Base-by-base conservation (phyloP, 53 echinoderm and acorn worm species). In the Holothuria leucospilota region DNA sequence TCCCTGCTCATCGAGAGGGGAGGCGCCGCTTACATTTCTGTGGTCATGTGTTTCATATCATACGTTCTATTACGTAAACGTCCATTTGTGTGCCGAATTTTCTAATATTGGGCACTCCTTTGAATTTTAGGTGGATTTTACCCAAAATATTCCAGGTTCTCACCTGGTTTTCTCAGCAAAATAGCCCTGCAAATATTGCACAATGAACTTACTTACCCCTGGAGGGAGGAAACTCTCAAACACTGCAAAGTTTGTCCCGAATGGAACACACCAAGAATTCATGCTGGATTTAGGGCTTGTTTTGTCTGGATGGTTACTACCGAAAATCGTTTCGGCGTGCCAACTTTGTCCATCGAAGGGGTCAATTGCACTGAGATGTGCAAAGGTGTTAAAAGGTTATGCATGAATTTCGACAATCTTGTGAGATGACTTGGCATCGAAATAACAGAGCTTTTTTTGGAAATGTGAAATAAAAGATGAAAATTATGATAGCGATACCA, bases 281-380 rank as follows among this genome's bases (percentile, higher is more conserved):
- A 72, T 49, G 72, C 72, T 15, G 72, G 72, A n/a, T 72, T 72
- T 40, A 72, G 72, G 29, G 72, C 72, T 39, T 72, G 72, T 13
- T 72, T 20, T 72, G 72, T 20, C n/a, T 49, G 41, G 41, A 72
- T 40, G 72, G 72, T 40, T 72, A 49, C 75, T 75, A 75, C 13
- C 75, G 75, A 42, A 40, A 49, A 52, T 49, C 75, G 75, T 75
- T 75, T 75, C 28, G 13, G 21, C 75, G 15, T 75, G 75, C 41
- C 26, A n/a, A 0, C 21, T 75, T 18, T 75, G 75, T 75, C n/a
- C 46, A 24, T 49, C 49, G 2, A 75, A 51, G 75, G 75, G 14
- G 25, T 75, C 75, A 26, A 30, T 11, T 75, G 75, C 13, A 75
- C 13, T 21, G 12, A 15, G 75, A 75, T 52, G 51, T 49, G 6